A percentile compares a stretch with the other conserved stretches of the same genome.
These are phyloP conservation scores for Tipula unca DNA, from an alignment of 2,888 invertebrate genomes.

Conservation along the genomic window DNA sequence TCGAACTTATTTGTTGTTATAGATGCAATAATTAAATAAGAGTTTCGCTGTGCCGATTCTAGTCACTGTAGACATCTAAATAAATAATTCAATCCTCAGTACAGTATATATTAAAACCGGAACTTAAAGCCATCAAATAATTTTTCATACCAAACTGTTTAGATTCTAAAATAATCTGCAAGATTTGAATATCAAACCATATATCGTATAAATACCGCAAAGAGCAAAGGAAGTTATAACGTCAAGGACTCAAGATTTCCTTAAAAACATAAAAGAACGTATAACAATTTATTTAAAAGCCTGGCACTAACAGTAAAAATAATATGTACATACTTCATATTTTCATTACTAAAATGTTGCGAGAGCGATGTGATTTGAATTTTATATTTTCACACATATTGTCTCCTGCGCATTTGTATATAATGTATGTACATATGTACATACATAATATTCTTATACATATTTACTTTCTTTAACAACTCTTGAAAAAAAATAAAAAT, in stretches of 20 bases:
- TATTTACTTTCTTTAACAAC: conserved; percentile 14
- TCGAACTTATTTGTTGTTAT: too few species aligned
- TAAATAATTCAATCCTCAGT: too few species aligned
- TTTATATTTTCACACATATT: not conserved
- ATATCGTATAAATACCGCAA: not conserved
- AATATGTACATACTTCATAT: not conserved
- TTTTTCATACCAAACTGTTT: not conserved
- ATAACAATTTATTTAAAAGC: not conserved
- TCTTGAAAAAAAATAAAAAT: not conserved
- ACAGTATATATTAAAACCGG: not conserved
- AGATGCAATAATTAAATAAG: too few species aligned
- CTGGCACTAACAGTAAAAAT: not conserved
- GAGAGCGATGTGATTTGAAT: not conserved
- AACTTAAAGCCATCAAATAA: not conserved
- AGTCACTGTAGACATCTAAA: too few species aligned
- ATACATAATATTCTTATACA: not conserved
- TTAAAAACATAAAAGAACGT: not conserved
- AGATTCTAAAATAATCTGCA: not conserved
- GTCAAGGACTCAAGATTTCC: not conserved
- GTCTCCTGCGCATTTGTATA: not conserved
- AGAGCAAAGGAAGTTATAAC: conserved; percentile 8
- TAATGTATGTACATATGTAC: too few species aligned
- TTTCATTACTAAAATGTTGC: not conserved
- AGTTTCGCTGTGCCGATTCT: too few species aligned
- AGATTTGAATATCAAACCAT: not conserved